Percentiles rank a stretch among this genome's conserved stretches.
These are phyloP conservation scores for Rhinolophus sinicus DNA, from an alignment of 2,113 vertebrate genomes.

Conservation along the genomic window DNA sequence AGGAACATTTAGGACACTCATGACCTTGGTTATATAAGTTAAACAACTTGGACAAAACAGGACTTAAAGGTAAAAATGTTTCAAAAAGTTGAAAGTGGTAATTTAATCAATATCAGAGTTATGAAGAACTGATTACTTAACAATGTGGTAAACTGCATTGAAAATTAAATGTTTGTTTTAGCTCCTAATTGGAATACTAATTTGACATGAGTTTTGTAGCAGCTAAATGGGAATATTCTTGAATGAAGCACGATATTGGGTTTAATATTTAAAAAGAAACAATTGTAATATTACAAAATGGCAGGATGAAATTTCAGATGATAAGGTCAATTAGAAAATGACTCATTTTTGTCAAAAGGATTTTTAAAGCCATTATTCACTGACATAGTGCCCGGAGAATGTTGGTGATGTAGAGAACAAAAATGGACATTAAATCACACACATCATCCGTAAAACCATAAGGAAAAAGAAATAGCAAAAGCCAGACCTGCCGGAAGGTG, in stretches of 20 bases:
- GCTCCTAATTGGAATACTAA: background rate
- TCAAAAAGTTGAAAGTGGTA: background rate
- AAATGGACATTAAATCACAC: background rate
- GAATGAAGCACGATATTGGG: background rate
- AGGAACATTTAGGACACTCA: background rate
- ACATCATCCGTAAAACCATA: background rate
- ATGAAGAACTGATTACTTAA: background rate
- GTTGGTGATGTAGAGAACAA: background rate
- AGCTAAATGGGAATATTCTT: background rate
- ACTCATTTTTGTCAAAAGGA: background rate
- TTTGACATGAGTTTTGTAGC: background rate
- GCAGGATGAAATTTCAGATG: background rate
- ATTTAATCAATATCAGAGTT: background rate
- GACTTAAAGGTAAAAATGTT: background rate
- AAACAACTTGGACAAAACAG: background rate
- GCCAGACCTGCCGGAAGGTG: background rate
- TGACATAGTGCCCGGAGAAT: background rate
- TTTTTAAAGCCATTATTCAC: background rate
- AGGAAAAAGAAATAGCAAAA: background rate
- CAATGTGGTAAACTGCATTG: background rate
- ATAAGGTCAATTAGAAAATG: background rate
- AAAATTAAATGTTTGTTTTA: slow-evolving; percentile 9
- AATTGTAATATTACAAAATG: background rate
- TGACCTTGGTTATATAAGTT: background rate
- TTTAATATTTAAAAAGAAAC: background rate